Evolutionary conservation across 2,113 vertebrate genomes (phyloP).

Genomic region (Microcebus tavaratra): DNA sequence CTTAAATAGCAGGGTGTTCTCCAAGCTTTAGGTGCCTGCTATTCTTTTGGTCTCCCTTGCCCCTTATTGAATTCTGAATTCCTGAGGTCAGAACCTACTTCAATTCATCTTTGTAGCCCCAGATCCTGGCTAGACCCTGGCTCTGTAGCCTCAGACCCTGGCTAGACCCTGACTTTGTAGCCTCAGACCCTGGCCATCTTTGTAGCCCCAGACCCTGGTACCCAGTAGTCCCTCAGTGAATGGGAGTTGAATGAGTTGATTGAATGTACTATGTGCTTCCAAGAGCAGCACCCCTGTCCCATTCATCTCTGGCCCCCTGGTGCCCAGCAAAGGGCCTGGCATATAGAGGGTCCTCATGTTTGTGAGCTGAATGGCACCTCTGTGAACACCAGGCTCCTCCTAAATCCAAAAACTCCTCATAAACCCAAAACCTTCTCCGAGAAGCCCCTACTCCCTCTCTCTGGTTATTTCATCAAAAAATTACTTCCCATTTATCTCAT

Average conservation of each 20-base stretch:
- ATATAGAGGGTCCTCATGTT: accelerated
- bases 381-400: background rate
- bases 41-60: background rate
- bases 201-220: background rate
- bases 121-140: background rate
- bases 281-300: background rate
- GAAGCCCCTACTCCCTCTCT: background rate
- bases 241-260: background rate
- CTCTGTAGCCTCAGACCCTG: background rate
- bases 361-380: background rate
- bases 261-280: background rate
- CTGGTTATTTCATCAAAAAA: background rate
- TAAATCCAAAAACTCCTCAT: background rate
- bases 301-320: background rate
- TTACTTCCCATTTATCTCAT: background rate
- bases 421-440: background rate
- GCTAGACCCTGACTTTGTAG: no score
- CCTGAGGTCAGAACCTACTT: background rate
- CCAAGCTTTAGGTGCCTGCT: background rate
- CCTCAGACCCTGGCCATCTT: background rate
- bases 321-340: background rate
- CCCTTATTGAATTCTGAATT: background rate
- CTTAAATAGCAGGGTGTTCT: background rate
- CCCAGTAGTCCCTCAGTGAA: background rate
- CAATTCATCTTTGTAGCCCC: background rate